Evolutionary conservation across 2,113 vertebrate genomes (phyloP), one percentile per base, ranked within the genome.

Genomic region (Rhinolophus sinicus): DNA sequence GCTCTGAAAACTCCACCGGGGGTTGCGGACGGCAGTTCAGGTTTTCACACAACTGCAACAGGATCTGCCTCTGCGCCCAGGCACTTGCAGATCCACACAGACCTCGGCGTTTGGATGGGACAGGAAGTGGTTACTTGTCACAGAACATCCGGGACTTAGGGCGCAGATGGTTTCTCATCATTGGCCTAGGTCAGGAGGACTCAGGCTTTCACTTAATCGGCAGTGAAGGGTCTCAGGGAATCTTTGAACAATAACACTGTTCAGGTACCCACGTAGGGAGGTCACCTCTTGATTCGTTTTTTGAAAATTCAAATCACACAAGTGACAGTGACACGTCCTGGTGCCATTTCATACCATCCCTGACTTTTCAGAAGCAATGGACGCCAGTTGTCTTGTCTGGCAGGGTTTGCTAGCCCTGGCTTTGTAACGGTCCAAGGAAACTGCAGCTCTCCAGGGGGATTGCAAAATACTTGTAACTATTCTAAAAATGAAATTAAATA

Each of bases 401-500:
- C 50, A 56, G n/a, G 19, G 19, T 80, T 24, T 15, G 24, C 83
- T 50, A 28, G 44, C 28, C 73, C 47, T 70, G 47, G 83, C 72
- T 81, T 84, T 72, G 56, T 40, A 40, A 26, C 0, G 0, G 58
- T 72, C 90, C 75, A 50, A 50, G 52, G 38, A 96, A 14, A 35
- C 12, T 50, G 52, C 22, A 35, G 8, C 40, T 78, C 69, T 84
- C 87, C 70, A 86, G 38, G 30, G 40, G 40, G 93, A 77, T 87
- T 88, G 54, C 22, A 40, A 77, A 90, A 54, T 78, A 85, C n/a
- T 94, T 62, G 22, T 64, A 65, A 85, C 35, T 80, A 88, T 88
- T 65, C 87, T 92, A 94, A 91, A 86, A 87, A 28, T n/a, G 38
- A 95, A 88, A 80, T 80, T 21, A 73, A 89, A 60, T 65, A 83